Conservation (phyloP, 2,888 invertebrate species). For the Auanema freiburgensis region DNA sequence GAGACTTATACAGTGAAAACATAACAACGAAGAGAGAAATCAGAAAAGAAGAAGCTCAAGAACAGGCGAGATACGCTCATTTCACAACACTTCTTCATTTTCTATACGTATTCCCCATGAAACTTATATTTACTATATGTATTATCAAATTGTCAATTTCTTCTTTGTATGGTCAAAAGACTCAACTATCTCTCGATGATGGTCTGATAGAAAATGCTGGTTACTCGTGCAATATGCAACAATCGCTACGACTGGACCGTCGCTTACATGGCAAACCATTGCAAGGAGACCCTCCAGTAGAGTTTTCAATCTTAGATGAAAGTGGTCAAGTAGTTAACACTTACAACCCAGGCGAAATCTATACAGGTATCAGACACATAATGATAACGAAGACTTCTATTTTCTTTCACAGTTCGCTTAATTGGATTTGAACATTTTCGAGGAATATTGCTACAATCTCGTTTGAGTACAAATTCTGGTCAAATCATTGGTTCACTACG, state of each 20-base stretch:
- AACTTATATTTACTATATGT: no score
- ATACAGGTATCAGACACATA: slow-evolving; percentile 31
- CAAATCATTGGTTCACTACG: slow-evolving; percentile 43
- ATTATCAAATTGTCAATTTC: no score
- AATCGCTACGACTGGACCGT: slow-evolving; percentile 14
- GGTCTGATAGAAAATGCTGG: slow-evolving; percentile 15
- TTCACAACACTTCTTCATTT: no score
- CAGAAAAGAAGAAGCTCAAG: no score
- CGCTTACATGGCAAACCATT: slow-evolving; percentile 30
- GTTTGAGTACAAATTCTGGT: slow-evolving; percentile 39
- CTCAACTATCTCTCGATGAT: no score
- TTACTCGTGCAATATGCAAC: slow-evolving; percentile 15
- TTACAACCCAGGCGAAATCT: slow-evolving; percentile 30
- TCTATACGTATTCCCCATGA: no score
- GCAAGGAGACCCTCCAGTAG: slow-evolving; percentile 37
- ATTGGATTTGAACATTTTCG: slow-evolving; percentile 44
- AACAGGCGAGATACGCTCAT: no score
- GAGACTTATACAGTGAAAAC: no score
- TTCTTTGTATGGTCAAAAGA: no score
- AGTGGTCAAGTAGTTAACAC: slow-evolving; percentile 24
- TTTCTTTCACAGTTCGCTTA: slow-evolving; percentile 27
- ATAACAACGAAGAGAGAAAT: no score
- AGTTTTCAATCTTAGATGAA: slow-evolving; percentile 30
- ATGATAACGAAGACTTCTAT: no score
- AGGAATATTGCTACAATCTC: slow-evolving; percentile 45